Evolutionary conservation across 2,888 invertebrate species (phyloP), one percentile per base, ranked within the genome.

Genomic region (Ophonus ardosiacus): DNA sequence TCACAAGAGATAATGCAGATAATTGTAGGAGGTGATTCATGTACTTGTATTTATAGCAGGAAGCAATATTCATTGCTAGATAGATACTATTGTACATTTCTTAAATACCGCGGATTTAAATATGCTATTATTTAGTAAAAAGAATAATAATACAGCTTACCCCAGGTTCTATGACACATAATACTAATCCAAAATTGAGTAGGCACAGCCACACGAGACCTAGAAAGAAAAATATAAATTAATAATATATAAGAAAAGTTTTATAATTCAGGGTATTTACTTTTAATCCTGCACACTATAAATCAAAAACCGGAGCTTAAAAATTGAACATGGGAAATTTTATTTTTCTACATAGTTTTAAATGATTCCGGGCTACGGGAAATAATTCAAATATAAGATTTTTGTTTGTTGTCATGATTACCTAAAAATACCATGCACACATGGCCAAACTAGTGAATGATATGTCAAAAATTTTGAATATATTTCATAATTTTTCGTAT

Each of bases 141-240:
- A 68, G 31, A 68, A 7, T 21, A 18, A 8, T 10, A 65, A 68
- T 31, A 31, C 31, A 24, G 90, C 91, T 90, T 89, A 91, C 91
- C 88, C 91, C 92, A 86, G 92, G 91, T 90, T 91, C 91, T 89
- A 91, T 90, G 89, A 91, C 90, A 88, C 90, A 88, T 87, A 88
- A 90, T 89, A 89, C 90, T 88, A 89, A 88, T 87, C 90, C 90
- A 88, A 90, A 89, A 89, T 90, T 90, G 87, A 91, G 88, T 83
- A 91, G 89, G 88, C 89, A 90, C 86, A 91, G 89, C 91, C 91
- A 91, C 86, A 91, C 88, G 86, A 91, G 88, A 89, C 90, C 92
- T 92, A 87, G 88, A 88, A 56, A 17, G 24, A 21, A 21, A 51
- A 43, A 43, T 40, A 74, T 43, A 7, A 24, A 68, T n/a, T n/a